A percentile compares a stretch with the other conserved stretches of the same genome.
These are phyloP conservation scores for Tetramorium simillimum DNA, from an alignment of 1,140 invertebrate genomes.

Conservation along the genomic window DNA sequence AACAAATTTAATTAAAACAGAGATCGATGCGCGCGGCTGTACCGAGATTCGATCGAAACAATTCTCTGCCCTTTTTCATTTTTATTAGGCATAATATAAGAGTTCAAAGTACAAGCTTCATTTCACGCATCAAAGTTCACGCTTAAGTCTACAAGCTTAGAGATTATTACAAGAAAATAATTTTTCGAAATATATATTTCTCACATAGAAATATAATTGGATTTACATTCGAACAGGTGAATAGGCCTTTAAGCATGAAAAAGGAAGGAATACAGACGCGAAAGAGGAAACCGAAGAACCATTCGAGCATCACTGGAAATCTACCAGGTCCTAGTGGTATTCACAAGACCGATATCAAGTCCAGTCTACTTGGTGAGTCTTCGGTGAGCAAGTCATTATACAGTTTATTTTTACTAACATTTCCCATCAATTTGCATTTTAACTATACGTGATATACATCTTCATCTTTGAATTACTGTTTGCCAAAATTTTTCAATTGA, in stretches of 20 bases:
- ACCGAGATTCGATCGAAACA: not conserved
- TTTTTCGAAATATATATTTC: not conserved
- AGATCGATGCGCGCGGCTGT: conserved; percentile 15
- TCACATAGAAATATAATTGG: not conserved
- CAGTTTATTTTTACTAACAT: conserved; percentile 37
- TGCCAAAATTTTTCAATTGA: not conserved
- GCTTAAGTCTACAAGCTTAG: not conserved
- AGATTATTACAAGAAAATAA: not conserved
- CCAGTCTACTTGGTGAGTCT: conserved; percentile 84
- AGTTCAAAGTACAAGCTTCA: not conserved
- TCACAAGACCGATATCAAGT: conserved; percentile 83
- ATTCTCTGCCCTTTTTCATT: not conserved
- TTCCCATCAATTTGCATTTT: not conserved
- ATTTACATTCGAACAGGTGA: conserved; percentile 87
- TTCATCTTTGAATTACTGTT: not conserved
- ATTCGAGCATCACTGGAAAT: conserved; percentile 72
- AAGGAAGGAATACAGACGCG: conserved; percentile 98
- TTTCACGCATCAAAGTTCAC: not conserved
- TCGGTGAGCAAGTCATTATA: conserved; percentile 79
- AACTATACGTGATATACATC: not conserved
- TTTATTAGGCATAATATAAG: not conserved
- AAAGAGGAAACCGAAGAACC: conserved; percentile 94
- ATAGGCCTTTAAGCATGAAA: conserved; percentile 96
- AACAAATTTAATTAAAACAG: conserved; percentile 65
- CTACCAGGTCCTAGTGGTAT: conserved; percentile 77